Base-by-base conservation (phyloP, 2,888 invertebrate genomes). In the Trissoscelio sp. region DNA sequence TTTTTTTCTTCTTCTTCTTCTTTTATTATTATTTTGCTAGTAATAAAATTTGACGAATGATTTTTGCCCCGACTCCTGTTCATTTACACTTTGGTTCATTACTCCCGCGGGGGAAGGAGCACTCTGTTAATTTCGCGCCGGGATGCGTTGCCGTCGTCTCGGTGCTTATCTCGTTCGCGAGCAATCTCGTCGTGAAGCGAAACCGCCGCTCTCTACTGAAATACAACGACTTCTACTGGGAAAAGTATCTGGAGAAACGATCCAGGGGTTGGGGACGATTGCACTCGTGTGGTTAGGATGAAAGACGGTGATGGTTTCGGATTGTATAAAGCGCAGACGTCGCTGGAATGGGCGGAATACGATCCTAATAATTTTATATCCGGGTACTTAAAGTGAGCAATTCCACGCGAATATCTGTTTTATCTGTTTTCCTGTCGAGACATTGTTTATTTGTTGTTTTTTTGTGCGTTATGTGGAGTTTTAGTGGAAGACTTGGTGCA, bases 71-170 rank as follows among this genome's bases (percentile, higher is more conserved):
- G 31, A 28, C 24, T 51, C 34, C 22, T 18, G 79, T 79, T 80
- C 83, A 79, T 84, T 84, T 81, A 81, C 84, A 69, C 80, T 60
- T 48, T 46, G 51, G 83, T 82, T 86, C 82, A 84, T 86, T 85
- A 85, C 82, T 83, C 85, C 81, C 83, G 28, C 53, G 82, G 79
- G 85, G 67, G 77, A 79, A 66, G 42, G 14, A 83, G 77, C 70
- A 70, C 78, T 82, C 70, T 70, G 81, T 82, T 85, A 86, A 86
- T 86, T 84, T 84, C 81, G 67, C 73, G 78, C 75, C 73, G 73
- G 62, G 64, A 72, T 62, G 64, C 44, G 60, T 51, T 62, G 46
- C 58, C 70, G 31, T 44, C 57, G 39, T 62, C 72, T 75, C 51
- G 31, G 37, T 51, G 72, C 28, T 51, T 66, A 60, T 64, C 60